Percentiles rank a stretch among this genome's conserved stretches.
Evolutionary conservation across 2,113 vertebrate species (phyloP).

Genomic region (Cervus canadensis): DNA sequence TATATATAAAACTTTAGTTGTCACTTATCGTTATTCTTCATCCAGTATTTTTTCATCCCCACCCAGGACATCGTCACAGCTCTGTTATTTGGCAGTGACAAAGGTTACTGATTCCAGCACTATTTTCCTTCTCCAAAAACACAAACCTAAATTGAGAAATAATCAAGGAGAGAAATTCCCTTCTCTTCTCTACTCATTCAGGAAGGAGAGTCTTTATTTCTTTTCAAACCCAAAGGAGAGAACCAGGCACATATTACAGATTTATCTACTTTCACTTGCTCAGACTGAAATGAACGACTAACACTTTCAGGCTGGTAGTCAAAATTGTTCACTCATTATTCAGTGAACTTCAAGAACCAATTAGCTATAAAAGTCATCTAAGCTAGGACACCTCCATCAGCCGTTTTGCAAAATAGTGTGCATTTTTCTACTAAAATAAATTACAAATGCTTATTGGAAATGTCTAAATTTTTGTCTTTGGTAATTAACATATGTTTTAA

Average conservation of each 20-base stretch:
- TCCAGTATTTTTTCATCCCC: not conserved
- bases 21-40: not conserved
- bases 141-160: not conserved
- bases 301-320: not conserved
- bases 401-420: not conserved
- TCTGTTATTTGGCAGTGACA: not conserved
- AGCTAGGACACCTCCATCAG: not conserved
- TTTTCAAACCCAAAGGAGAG: not conserved
- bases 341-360: not conserved
- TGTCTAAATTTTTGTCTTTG: not conserved
- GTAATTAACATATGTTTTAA: constrained; percentile 42
- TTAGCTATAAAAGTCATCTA: not conserved
- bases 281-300: not conserved
- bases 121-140: not conserved
- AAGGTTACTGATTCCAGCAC: not conserved
- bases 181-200: not conserved
- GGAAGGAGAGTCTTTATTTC: not conserved
- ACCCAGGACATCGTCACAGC: not conserved
- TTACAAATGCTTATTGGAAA: not conserved
- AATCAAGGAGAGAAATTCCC: not conserved
- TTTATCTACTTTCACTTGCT: not conserved
- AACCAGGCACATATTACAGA: not conserved
- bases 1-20: not conserved
- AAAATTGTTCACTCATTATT: not conserved
- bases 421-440: not conserved